These are phyloP conservation scores for Trachurus trachurus DNA, from an alignment of 2,797 vertebrate species.

Conservation along the genomic window DNA sequence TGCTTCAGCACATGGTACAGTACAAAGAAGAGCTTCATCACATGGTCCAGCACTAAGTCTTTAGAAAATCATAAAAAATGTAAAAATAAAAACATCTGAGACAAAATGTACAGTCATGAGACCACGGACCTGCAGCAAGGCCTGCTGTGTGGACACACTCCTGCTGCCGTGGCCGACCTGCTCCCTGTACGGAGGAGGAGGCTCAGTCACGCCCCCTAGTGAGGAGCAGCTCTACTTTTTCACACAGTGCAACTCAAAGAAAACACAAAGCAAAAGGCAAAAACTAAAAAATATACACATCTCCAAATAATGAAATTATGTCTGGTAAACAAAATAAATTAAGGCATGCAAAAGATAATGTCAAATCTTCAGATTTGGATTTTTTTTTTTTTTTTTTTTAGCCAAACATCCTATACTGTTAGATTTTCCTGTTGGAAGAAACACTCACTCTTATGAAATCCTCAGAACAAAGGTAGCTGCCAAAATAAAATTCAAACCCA, in stretches of 20 bases:
- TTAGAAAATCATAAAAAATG: slow-evolving; percentile 30
- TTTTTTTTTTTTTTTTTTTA: slow-evolving; percentile 33
- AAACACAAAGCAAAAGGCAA: slow-evolving; percentile 46
- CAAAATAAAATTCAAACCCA: slow-evolving; percentile 82
- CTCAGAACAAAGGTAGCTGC: slow-evolving; percentile 83
- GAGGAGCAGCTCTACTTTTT: slow-evolving; percentile 49
- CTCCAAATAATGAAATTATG: slow-evolving; percentile 68
- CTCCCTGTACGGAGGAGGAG: slow-evolving; percentile 32
- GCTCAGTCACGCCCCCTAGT: slow-evolving; percentile 38
- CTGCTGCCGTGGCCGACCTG: slow-evolving; percentile 33
- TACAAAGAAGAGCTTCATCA: slow-evolving; percentile 60
- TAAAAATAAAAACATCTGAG: slow-evolving; percentile 48
- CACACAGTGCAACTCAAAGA: slow-evolving; percentile 80
- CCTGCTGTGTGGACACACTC: slow-evolving; percentile 28
- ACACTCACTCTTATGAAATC: slow-evolving; percentile 60
- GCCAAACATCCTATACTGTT: slow-evolving; percentile 56
- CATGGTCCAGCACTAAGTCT: slow-evolving; percentile 58
- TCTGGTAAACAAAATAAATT: slow-evolving; percentile 78
- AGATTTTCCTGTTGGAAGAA: slow-evolving; percentile 64
- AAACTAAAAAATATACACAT: slow-evolving; percentile 68
- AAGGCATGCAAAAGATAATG: slow-evolving; percentile 82
- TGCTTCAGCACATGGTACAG: slow-evolving; percentile 62
- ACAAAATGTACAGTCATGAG: slow-evolving; percentile 46
- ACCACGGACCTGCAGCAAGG: slow-evolving; percentile 44
- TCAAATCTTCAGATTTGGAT: slow-evolving; percentile 67